Evolutionary conservation across 2,797 vertebrate species (phyloP), one percentile per base, ranked within the genome.

Genomic region (Clarias platycephalus): DNA sequence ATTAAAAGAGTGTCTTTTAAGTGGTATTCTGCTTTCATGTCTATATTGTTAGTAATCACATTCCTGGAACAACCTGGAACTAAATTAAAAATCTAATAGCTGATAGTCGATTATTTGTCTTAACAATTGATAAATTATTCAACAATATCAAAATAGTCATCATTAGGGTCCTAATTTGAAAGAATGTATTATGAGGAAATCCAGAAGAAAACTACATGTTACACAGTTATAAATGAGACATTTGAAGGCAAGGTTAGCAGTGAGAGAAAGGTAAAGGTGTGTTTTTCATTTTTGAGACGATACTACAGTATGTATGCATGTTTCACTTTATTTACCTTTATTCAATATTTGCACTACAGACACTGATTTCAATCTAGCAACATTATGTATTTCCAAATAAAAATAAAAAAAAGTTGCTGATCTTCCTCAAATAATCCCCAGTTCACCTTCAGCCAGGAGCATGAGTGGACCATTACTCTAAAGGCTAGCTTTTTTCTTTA

Each of bases 301-400:
- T 13, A 53, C 49, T 53, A n/a, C n/a, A n/a, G n/a, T n/a, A 53
- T 53, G 49, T 53, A 53, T 53, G 49, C 49, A 53, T 13, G 12
- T 53, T 53, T 53, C 49, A 53, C 13, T 53, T 53, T 53, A 53
- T 53, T 53, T 53, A 53, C 49, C 2, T 3, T 53, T 53, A 49
- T 49, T 49, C 12, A 49, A 49, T 12, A 49, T 49, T 12, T 49
- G 10, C 44, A 37, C 76, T 62, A n/a, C 2, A 13, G 71, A 60
- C 89, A 89, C 90, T 90, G 90, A 93, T 89, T 92, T 93, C 91
- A 89, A 4, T 26, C 64, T 79, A 88, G 84, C 57, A 2, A 88
- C 74, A 88, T 34, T 20, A 34, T 15, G 15, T 60, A 31, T 24
- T 10, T 28, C n/a, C 53, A 49, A 72, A 72, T 68, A 70, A 37